Evolutionary conservation across 2,797 vertebrate genomes (phyloP).

Genomic region (Otolemur crassicaudatus): DNA sequence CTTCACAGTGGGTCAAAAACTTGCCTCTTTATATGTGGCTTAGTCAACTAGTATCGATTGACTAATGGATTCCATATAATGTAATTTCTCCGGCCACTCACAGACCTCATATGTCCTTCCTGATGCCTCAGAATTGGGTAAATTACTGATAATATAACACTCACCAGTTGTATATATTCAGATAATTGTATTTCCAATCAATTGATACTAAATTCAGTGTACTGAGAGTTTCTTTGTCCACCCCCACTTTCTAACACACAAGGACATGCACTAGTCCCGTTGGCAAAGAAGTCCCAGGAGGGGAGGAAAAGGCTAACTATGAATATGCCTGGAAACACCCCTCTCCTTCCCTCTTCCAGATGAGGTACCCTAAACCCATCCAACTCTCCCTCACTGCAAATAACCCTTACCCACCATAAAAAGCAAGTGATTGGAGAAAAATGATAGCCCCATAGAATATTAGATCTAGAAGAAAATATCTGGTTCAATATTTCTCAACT

Average conservation of each 20-base stretch:
- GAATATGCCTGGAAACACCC: background rate
- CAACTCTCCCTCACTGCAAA: background rate
- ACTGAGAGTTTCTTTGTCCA: background rate
- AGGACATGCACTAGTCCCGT: background rate
- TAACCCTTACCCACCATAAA: background rate
- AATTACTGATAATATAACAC: background rate
- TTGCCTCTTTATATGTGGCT: background rate
- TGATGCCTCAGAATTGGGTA: background rate
- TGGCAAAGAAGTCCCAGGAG: background rate
- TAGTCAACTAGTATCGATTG: background rate
- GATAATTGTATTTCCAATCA: slow-evolving; percentile 6
- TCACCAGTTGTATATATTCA: background rate
- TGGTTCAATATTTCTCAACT: background rate
- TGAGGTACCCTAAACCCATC: background rate
- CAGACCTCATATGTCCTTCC: background rate
- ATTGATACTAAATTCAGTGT: background rate
- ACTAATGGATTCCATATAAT: background rate
- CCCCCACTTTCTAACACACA: background rate
- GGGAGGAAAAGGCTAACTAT: background rate
- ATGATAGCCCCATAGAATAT: background rate
- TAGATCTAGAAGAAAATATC: background rate
- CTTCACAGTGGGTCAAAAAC: background rate
- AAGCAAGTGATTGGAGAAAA: slow-evolving; percentile 15
- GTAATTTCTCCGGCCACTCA: background rate
- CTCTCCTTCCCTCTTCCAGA: background rate